Base-by-base conservation (phyloP, 2,113 vertebrate species). In the Sinocyclocheilus maitianheensis region DNA sequence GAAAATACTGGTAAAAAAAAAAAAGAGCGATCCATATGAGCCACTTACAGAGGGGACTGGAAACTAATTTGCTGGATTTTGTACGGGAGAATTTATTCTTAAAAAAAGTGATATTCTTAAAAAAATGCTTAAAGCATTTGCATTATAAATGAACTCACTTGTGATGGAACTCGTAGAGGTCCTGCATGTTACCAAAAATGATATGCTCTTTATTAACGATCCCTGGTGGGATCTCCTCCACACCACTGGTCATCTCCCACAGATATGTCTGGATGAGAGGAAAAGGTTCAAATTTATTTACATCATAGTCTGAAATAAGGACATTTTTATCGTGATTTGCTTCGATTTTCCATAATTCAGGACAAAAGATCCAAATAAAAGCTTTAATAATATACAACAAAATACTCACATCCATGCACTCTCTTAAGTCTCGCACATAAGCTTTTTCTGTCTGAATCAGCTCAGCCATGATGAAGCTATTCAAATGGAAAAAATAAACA, bases 151-250 rank as follows among this genome's bases (percentile, higher is more conserved):
- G 30, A 74, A 86, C 98, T 97, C 93, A 99, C 98, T 99, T 99
- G 89, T 99, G 97, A 87, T 99, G 98, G 91, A 99, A 99, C 90
- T 99, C 98, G 58, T 94, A 98, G 86, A 99, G 97, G 91, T 99
- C 98, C 91, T 98, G 98, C 98, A 99, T 99, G 94, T 99, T 99
- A 84, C 98, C 98, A 43, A 99, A 99, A 94, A 99, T 99, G 90
- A 99, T 96, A 88, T 97, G 97, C 85, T 99, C 98, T 93, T 99
- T 99, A 94, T 97, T 99, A 85, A 99, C 95, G 85, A 99, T 99
- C 78, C 98, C 98, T 78, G 96, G 95, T 30, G 98, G 98, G 89
- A 99, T 99, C 95, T 99, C 98, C 88, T 99, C 98, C 0, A 99
- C 98, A 3, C 98, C 98, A 0, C 98, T 99, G 90, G 98, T 99